phyloP scores from a whole-genome alignment of 2,113 vertebrate genomes.

The Phalacrocorax aristotelis region DNA sequence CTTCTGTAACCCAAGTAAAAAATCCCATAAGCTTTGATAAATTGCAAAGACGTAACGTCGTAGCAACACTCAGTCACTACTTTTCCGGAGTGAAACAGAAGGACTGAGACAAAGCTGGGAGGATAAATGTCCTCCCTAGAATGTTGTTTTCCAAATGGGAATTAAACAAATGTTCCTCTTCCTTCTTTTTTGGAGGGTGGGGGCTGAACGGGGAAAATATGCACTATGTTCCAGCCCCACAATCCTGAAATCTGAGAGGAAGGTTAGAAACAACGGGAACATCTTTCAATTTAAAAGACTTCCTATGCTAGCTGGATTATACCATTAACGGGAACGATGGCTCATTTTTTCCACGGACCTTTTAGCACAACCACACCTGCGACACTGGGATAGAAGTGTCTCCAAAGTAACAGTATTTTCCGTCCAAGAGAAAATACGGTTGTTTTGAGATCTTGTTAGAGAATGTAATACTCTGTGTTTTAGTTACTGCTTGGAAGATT shows the following conservation, averaged over 20 bases:
- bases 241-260: not conserved
- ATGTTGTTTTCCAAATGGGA: not conserved
- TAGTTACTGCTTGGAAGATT: not conserved
- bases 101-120: not conserved
- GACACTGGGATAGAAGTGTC: not conserved
- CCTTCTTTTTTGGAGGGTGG: not conserved
- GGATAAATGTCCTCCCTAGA: not conserved
- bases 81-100: not conserved
- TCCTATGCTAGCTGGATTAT: not conserved
- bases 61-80: not conserved
- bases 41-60: not conserved
- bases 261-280: not conserved
- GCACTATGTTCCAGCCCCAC: not conserved
- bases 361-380: not conserved
- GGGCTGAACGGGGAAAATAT: not conserved
- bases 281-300: not conserved
- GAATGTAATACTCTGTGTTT: not conserved
- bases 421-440: not conserved
- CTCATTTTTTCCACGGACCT: not conserved
- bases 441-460: not conserved
- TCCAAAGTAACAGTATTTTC: not conserved
- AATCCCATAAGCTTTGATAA: constrained; percentile 42
- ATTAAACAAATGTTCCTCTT: not conserved
- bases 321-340: not conserved
- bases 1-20: constrained; percentile 53